These are phyloP conservation scores for Agelaius phoeniceus DNA, from an alignment of 2,113 vertebrate genomes.

Conservation along the genomic window DNA sequence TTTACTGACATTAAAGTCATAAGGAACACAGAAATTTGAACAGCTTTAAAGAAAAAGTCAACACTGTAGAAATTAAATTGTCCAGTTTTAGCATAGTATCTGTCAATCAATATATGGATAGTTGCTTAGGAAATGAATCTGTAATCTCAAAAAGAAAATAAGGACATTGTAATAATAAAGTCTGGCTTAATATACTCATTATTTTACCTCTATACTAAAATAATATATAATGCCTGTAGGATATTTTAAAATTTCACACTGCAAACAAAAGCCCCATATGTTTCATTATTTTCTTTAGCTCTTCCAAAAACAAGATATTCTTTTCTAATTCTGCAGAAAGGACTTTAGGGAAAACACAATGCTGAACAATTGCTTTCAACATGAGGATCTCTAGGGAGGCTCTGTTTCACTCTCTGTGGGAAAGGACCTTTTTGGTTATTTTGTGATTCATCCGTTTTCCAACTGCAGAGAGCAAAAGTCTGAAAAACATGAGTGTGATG, in stretches of 20 bases:
- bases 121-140: slow-evolving; percentile 19
- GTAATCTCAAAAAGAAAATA: slow-evolving; percentile 50
- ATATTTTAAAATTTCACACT: slow-evolving; percentile 63
- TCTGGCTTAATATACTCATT: slow-evolving; percentile 58
- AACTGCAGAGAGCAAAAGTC: neutral
- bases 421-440: neutral
- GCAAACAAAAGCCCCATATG: neutral
- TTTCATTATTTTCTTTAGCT: slow-evolving; percentile 37
- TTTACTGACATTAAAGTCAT: slow-evolving; percentile 48
- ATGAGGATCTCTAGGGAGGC: neutral
- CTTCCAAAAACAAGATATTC: neutral
- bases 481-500: neutral
- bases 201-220: slow-evolving; percentile 60
- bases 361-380: neutral
- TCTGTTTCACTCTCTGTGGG: neutral
- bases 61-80: neutral
- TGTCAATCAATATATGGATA: neutral
- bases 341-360: neutral
- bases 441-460: neutral
- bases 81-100: neutral
- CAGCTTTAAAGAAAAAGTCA: slow-evolving; percentile 6
- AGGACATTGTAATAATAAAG: slow-evolving; percentile 42
- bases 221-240: slow-evolving; percentile 22
- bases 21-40: slow-evolving; percentile 25
- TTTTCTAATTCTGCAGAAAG: neutral